Conservation (phyloP, 2,797 vertebrate species). For the Muscicapa comitata region DNA sequence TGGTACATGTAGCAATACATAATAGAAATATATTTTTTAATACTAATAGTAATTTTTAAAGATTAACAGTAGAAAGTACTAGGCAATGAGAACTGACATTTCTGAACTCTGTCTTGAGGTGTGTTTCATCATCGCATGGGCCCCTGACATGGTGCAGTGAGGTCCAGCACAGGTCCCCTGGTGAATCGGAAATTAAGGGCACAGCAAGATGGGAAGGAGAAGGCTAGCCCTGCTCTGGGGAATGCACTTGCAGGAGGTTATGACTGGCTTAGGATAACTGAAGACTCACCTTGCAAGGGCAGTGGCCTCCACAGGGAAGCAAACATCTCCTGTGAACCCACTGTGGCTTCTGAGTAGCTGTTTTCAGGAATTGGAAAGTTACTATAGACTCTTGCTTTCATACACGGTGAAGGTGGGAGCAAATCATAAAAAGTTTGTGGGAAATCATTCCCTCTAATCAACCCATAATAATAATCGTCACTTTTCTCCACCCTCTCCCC, state of each 20-base stretch:
- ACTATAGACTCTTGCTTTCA: not conserved
- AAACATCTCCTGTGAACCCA: not conserved
- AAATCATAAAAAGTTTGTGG: not conserved
- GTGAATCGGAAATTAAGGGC: not conserved
- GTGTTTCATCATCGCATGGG: fast-evolving
- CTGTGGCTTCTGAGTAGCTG: not conserved
- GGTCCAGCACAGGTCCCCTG: not conserved
- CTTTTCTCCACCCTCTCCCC: not conserved
- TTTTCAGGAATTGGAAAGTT: not conserved
- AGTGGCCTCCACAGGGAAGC: fast-evolving
- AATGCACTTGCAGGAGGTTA: not conserved
- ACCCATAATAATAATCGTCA: not conserved
- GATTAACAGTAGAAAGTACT: not conserved
- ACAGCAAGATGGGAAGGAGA: not conserved
- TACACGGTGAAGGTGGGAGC: not conserved
- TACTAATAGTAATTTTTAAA: not conserved
- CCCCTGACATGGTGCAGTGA: fast-evolving
- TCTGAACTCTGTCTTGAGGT: not conserved
- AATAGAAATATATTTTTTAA: not conserved
- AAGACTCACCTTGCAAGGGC: fast-evolving
- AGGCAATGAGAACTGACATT: not conserved
- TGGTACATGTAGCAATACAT: not conserved
- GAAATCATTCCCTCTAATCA: not conserved
- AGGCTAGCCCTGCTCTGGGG: fast-evolving
- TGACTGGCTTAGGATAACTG: not conserved